Evolutionary conservation across 2,113 vertebrate genomes (phyloP).

Genomic region (Melanostigma gelatinosum): DNA sequence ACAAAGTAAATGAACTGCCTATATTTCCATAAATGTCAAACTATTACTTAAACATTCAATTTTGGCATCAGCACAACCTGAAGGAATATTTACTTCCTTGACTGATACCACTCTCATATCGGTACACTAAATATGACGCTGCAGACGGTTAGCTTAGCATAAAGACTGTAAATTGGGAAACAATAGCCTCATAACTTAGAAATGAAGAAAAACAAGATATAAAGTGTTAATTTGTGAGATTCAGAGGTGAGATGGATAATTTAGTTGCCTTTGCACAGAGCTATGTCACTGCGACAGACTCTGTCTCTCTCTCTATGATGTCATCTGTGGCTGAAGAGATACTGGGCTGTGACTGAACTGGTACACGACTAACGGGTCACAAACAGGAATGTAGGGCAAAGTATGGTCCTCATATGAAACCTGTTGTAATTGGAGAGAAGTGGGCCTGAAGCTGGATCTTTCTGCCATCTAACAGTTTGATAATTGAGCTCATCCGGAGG

Average conservation of each 20-base stretch:
- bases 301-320: conserved; percentile 37
- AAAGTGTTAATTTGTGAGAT: background rate
- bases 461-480: conserved; percentile 26
- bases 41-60: background rate
- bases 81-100: background rate
- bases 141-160: background rate
- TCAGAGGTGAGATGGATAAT: background rate
- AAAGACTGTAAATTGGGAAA: background rate
- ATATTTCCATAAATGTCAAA: background rate
- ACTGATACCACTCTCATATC: background rate
- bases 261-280: background rate
- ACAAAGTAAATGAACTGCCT: background rate
- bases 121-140: background rate
- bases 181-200: background rate
- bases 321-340: conserved; percentile 54
- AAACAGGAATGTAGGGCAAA: conserved; percentile 15
- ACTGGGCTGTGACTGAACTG: background rate
- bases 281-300: background rate
- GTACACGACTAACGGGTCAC: conserved; percentile 2
- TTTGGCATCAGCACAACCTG: background rate
- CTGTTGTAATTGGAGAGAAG: conserved; percentile 17
- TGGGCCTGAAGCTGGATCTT: conserved; percentile 47
- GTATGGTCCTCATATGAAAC: conserved; percentile 10
- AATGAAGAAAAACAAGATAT: background rate
- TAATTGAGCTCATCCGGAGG: conserved; percentile 3